A percentile compares a stretch with the other conserved stretches of the same genome.
Conservation (phyloP, 2,888 invertebrate genomes). For the Doris montereyensis region DNA sequence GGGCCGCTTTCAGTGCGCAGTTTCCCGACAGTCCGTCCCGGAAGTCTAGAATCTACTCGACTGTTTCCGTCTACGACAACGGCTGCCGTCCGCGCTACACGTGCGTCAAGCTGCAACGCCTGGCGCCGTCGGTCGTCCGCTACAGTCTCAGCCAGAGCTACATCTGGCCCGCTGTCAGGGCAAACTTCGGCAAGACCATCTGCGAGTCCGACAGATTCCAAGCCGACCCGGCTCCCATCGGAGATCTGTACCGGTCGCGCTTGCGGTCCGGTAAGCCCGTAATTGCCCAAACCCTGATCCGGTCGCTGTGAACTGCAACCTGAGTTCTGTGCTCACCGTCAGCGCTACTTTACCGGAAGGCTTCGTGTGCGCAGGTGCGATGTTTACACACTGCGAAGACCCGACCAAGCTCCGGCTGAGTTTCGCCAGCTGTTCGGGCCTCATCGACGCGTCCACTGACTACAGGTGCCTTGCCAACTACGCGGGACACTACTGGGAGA, state of each 20-base stretch:
- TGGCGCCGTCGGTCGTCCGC: slow-evolving; percentile 51
- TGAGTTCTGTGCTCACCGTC: slow-evolving; percentile 50
- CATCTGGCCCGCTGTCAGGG: slow-evolving; percentile 53
- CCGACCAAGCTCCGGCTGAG: slow-evolving; percentile 52
- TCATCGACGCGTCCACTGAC: slow-evolving; percentile 39
- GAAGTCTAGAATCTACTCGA: slow-evolving; percentile 51
- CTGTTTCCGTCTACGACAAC: slow-evolving; percentile 56
- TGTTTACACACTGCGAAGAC: slow-evolving; percentile 57
- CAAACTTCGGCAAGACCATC: slow-evolving; percentile 27
- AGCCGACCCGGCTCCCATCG: slow-evolving; percentile 54
- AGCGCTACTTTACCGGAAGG: slow-evolving; percentile 49
- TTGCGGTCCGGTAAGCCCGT: slow-evolving; percentile 51
- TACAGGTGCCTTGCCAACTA: slow-evolving; percentile 57
- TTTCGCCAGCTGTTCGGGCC: slow-evolving; percentile 37
- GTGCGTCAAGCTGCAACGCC: slow-evolving; percentile 54
- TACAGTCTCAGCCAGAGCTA: slow-evolving; percentile 56
- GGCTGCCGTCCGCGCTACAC: slow-evolving; percentile 64
- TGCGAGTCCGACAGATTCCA: slow-evolving; percentile 53
- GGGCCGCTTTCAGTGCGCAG: slow-evolving; percentile 56
- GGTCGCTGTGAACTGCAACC: slow-evolving; percentile 49
- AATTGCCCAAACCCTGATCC: slow-evolving; percentile 44
- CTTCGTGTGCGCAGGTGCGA: slow-evolving; percentile 52
- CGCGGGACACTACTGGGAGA: slow-evolving; percentile 60
- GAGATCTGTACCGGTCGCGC: slow-evolving; percentile 52
- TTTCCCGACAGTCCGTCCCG: slow-evolving; percentile 50